phyloP scores from a whole-genome alignment of 2,797 vertebrate genomes.

The Oryzias sinensis region DNA sequence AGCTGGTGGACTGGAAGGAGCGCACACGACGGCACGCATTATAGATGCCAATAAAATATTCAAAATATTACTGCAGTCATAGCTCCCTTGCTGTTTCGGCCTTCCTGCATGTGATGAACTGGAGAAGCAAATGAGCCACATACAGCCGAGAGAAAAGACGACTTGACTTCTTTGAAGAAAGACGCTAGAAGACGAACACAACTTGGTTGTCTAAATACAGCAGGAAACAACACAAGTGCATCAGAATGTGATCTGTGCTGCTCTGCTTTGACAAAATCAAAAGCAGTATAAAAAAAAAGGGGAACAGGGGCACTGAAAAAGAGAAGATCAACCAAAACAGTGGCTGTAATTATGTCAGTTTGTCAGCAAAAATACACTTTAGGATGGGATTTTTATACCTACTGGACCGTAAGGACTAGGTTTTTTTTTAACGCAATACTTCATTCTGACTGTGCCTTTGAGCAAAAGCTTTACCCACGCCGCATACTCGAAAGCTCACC shows the following conservation, averaged over 20 bases:
- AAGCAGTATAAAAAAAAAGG: neutral
- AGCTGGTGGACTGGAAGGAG: conserved; percentile 3
- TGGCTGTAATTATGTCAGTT: too few species aligned
- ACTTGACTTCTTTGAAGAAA: conserved; percentile 8
- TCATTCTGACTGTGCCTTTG: too few species aligned
- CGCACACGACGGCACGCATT: neutral
- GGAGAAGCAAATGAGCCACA: conserved; percentile 28
- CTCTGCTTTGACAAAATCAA: neutral
- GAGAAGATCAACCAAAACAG: neutral
- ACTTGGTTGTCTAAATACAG: neutral
- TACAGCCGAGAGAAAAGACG: conserved; percentile 12
- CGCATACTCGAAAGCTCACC: too few species aligned
- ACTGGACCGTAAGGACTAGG: too few species aligned
- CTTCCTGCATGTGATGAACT: conserved; percentile 6
- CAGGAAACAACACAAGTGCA: conserved; percentile 8
- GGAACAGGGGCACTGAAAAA: neutral
- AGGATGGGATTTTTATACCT: too few species aligned
- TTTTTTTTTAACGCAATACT: too few species aligned
- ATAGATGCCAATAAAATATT: conserved; percentile 13
- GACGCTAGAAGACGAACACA: neutral
- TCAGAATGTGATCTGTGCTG: too few species aligned
- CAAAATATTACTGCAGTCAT: conserved; percentile 35
- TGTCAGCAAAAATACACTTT: too few species aligned
- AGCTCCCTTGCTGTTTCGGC: conserved; percentile 23
- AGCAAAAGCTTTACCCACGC: too few species aligned